These are phyloP conservation scores for Esox masquinongy DNA, from an alignment of 2,797 vertebrate genomes.

Conservation along the genomic window DNA sequence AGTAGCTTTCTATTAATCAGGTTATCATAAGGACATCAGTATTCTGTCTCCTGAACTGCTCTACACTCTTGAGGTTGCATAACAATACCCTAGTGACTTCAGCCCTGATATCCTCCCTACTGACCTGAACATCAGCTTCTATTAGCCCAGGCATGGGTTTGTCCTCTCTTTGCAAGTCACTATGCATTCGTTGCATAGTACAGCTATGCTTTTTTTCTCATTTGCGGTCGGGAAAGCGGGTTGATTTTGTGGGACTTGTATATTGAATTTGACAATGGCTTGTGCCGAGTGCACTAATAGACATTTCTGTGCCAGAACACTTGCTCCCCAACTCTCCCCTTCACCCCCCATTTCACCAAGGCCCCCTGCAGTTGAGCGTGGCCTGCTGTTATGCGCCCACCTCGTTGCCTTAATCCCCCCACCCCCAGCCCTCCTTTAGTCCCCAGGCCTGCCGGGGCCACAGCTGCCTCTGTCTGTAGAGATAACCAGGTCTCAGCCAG, in stretches of 20 bases:
- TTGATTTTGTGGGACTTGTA: constrained; percentile 22
- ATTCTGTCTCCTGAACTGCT: constrained; percentile 16
- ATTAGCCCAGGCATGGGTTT: constrained; percentile 28
- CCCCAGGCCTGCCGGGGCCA: constrained; percentile 51
- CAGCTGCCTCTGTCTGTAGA: constrained; percentile 70
- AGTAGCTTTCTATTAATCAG: constrained; percentile 27
- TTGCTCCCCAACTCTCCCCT: constrained; percentile 11
- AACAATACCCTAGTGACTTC: constrained; percentile 12
- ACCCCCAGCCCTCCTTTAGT: constrained; percentile 41
- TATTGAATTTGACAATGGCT: constrained; percentile 72
- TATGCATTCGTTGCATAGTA: neutral
- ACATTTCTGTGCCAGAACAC: neutral
- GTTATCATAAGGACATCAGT: constrained; percentile 27
- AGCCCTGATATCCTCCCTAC: neutral
- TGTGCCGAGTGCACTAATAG: constrained; percentile 29
- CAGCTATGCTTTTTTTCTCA: neutral
- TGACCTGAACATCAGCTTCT: constrained; percentile 4
- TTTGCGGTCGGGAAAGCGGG: neutral
- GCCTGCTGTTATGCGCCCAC: constrained; percentile 56
- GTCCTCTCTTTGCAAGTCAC: neutral
- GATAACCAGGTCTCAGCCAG: constrained; percentile 78
- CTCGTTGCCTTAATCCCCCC: constrained; percentile 55
- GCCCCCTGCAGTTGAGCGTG: constrained; percentile 25
- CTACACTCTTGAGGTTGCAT: neutral
- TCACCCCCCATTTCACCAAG: constrained; percentile 53